Base-by-base conservation (phyloP, 23 tunicate species). In the Halocynthia aurantium region DNA sequence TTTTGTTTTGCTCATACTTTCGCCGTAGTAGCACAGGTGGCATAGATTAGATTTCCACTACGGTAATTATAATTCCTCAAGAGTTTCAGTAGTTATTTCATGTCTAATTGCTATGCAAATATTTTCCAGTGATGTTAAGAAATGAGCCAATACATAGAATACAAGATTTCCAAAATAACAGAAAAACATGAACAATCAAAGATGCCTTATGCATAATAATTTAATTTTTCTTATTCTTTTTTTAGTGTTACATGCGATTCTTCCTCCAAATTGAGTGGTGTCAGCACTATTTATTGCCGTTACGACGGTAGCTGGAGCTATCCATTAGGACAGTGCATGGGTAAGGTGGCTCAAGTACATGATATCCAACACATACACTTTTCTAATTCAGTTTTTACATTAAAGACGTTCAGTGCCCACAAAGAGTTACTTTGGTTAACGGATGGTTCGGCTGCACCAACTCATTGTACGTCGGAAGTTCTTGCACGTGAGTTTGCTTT, bases 381-480 rank as follows among this genome's bases (percentile, higher is more conserved):
- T 0, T 31, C 44, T 31, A 31, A 31, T 31, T 31, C 9, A 65
- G 5, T 10, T 65, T 15, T 12, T 50, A 9, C 51, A 15, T 57
- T 75, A 0, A 68, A 71, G 78, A 74, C 21, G 5, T 54, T 4
- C 78, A 74, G 56, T 74, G 78, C 31, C 7, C 63, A 54, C 61
- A 19, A 54, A 55, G 78, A 54, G 22, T 8, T 13, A 9, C 8
- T 68, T 68, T 76, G 21, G 76, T 54, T 7, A 85, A 85, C 51
- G 89, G 89, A 55, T 17, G 60, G 55, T 50, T 78, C 55, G 55
- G 62, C 8, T 85, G 89, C 75, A 78, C 78, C 8, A 67, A 79
- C 73, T 63, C 50, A 7, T 64, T 78, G 61, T 31, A 52, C 52
- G 64, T 40, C 8, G 83, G 78, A 9, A 78, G 83, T 57, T 40